Evolutionary conservation across 2,113 vertebrate species (phyloP).

Genomic region (Grammomys surdaster): DNA sequence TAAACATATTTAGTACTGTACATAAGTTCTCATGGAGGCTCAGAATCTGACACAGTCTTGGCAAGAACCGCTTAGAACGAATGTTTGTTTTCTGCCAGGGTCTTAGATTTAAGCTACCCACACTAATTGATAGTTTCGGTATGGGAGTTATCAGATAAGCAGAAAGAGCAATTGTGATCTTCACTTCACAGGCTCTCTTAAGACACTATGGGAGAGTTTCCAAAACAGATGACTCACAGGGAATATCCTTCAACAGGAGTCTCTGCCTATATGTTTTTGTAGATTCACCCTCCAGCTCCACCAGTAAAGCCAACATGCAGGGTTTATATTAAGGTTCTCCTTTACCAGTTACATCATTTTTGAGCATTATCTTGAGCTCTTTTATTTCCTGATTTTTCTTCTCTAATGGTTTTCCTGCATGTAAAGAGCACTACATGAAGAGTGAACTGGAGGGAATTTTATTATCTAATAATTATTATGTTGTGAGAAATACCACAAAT

Average conservation of each 20-base stretch:
- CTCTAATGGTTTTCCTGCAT: background rate
- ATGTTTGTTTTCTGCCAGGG: background rate
- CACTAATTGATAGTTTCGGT: constrained; percentile 16
- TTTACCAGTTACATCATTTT: background rate
- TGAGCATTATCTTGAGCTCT: background rate
- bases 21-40: constrained; percentile 4
- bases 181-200: constrained; percentile 38
- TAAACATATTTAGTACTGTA: background rate
- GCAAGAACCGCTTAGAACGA: background rate
- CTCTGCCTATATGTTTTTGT: background rate
- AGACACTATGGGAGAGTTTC: background rate
- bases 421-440: background rate
- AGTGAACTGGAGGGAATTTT: background rate
- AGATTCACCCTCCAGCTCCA: background rate
- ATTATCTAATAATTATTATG: background rate
- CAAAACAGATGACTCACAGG: background rate
- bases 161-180: constrained; percentile 54
- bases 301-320: background rate
- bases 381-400: background rate
- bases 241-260: background rate
- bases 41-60: background rate
- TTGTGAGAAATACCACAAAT: background rate
- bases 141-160: constrained; percentile 63
- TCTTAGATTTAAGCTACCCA: constrained; percentile 41
- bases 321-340: background rate